These are phyloP conservation scores for Eretmochelys imbricata DNA, from an alignment of 2,113 vertebrate species.

Conservation along the genomic window DNA sequence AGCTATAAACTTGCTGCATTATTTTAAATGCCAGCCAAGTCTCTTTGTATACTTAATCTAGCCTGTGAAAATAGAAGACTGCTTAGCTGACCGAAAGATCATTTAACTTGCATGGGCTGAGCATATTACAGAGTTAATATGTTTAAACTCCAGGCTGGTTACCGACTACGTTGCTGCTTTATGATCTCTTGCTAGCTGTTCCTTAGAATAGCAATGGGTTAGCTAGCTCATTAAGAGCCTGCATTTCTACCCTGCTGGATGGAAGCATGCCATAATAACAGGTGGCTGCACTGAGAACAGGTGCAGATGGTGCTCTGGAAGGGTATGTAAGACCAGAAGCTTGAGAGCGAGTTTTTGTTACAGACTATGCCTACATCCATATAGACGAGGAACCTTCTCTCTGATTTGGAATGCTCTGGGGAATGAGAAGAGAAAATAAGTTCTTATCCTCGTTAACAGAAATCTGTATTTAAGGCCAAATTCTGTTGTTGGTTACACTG, in stretches of 20 bases:
- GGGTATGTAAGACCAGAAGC: constrained; percentile 45
- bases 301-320: constrained; percentile 61
- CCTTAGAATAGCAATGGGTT: rapidly evolving
- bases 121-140: rapidly evolving
- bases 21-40: constrained; percentile 1
- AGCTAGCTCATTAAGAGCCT: rapidly evolving
- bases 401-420: background rate
- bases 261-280: rapidly evolving
- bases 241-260: rapidly evolving
- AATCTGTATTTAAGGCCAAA: rapidly evolving
- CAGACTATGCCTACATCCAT: background rate
- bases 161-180: background rate
- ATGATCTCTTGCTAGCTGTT: background rate
- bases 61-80: background rate
- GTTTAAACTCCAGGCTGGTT: background rate
- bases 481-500: background rate
- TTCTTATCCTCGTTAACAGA: background rate
- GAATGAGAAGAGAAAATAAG: background rate
- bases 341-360: constrained; percentile 4
- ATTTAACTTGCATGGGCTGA: background rate
- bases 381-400: background rate
- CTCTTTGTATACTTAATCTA: background rate
- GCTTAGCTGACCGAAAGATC: background rate
- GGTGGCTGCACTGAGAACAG: background rate
- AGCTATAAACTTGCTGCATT: background rate